These are phyloP conservation scores for Hirtodrosophila duncani DNA, from an alignment of 2,888 invertebrate genomes.

Conservation along the genomic window DNA sequence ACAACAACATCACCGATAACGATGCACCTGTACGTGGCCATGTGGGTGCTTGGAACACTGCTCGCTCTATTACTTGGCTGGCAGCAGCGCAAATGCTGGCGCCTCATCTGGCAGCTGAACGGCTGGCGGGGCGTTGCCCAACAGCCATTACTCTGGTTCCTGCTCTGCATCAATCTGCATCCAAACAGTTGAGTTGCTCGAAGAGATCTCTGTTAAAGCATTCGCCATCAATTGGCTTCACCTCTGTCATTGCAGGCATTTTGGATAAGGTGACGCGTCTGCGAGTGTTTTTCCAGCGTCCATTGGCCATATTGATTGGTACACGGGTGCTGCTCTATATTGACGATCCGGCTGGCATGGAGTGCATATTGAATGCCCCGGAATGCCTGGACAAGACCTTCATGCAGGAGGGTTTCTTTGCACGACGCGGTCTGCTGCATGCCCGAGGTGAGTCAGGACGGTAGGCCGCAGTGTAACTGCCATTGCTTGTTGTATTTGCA, in stretches of 20 bases:
- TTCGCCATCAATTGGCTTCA: neutral
- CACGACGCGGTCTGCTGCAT: constrained; percentile 72
- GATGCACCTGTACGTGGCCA: constrained; percentile 55
- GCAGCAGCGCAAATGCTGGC: constrained; percentile 73
- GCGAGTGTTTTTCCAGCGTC: constrained; percentile 64
- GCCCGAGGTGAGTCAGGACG: constrained; percentile 71
- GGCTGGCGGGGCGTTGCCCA: constrained; percentile 73
- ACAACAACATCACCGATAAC: neutral
- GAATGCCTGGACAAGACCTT: constrained; percentile 76
- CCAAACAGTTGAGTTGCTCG: constrained; percentile 69
- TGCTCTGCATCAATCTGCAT: constrained; percentile 68
- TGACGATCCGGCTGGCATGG: constrained; percentile 74
- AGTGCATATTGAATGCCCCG: constrained; percentile 71
- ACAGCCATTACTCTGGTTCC: constrained; percentile 73
- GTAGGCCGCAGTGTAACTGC: no score
- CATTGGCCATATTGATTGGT: constrained; percentile 70
- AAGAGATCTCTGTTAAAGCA: neutral
- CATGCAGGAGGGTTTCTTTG: constrained; percentile 75
- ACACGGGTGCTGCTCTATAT: constrained; percentile 70
- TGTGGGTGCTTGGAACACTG: constrained; percentile 54
- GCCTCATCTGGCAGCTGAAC: constrained; percentile 74
- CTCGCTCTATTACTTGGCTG: constrained; percentile 48
- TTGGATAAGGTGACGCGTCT: constrained; percentile 60
- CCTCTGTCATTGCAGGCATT: constrained; percentile 46
- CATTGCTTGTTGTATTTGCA: no score